These are phyloP conservation scores for Unio delphinus DNA, from an alignment of 2,888 invertebrate species.

Conservation along the genomic window DNA sequence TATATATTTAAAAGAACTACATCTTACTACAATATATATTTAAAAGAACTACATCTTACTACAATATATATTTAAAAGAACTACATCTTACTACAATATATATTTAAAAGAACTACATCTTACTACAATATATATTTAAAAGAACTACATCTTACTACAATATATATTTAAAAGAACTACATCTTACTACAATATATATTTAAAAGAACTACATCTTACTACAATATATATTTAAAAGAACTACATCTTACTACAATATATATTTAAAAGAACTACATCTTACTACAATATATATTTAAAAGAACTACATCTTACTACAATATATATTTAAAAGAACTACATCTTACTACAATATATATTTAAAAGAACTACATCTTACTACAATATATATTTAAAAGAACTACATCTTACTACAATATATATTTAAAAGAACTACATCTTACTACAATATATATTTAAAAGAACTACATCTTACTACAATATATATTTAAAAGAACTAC, in stretches of 20 bases:
- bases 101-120: neutral
- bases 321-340: neutral
- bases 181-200: too few relatives aligned
- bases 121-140: too few relatives aligned
- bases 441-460: too few relatives aligned
- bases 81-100: too few relatives aligned
- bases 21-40: too few relatives aligned
- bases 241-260: too few relatives aligned
- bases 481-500: neutral
- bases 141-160: too few relatives aligned
- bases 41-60: neutral
- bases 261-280: neutral
- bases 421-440: neutral
- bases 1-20: neutral
- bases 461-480: too few relatives aligned
- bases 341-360: too few relatives aligned
- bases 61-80: neutral
- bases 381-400: neutral
- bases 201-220: neutral
- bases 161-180: neutral
- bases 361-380: neutral
- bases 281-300: too few relatives aligned
- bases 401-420: too few relatives aligned
- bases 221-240: neutral
- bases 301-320: too few relatives aligned